phyloP scores from a whole-genome alignment of 2,888 invertebrate species.

The Neocrepidodera transversa region DNA sequence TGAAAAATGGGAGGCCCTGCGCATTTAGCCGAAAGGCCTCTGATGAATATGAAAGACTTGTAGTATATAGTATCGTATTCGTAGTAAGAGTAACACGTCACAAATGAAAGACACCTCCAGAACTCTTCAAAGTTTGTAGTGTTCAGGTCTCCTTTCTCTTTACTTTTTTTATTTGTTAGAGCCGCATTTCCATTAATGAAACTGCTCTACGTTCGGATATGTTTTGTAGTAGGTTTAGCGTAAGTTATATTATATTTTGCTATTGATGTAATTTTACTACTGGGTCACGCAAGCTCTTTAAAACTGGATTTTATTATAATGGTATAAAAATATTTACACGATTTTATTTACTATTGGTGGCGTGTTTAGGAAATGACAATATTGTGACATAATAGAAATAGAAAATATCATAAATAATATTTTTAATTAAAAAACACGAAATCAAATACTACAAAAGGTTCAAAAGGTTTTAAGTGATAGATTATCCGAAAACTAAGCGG shows the following conservation, averaged over 20 bases:
- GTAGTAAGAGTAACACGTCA: conserved; percentile 21
- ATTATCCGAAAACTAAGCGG: too few relatives aligned
- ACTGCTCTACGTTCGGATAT: neutral
- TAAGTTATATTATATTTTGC: neutral
- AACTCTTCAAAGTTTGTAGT: conserved; percentile 15
- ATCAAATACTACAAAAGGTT: too few relatives aligned
- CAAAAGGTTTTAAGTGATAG: too few relatives aligned
- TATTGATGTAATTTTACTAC: neutral
- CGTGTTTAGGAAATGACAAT: neutral
- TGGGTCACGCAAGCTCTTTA: neutral
- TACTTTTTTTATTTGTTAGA: neutral
- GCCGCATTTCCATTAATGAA: neutral
- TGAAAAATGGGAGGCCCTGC: conserved; percentile 4
- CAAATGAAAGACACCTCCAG: conserved; percentile 19
- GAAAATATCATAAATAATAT: too few relatives aligned
- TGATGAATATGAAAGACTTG: conserved; percentile 18
- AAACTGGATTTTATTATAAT: neutral
- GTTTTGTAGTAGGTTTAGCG: neutral
- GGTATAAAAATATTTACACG: neutral
- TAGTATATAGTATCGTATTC: conserved; percentile 14
- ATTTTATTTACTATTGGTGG: neutral
- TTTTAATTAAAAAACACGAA: too few relatives aligned
- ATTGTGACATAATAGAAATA: too few relatives aligned
- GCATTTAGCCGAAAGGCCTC: conserved; percentile 11
- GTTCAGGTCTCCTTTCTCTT: neutral